These are phyloP conservation scores for Pogonomyrmex californicus DNA, from an alignment of 1,140 invertebrate species.

Conservation along the genomic window DNA sequence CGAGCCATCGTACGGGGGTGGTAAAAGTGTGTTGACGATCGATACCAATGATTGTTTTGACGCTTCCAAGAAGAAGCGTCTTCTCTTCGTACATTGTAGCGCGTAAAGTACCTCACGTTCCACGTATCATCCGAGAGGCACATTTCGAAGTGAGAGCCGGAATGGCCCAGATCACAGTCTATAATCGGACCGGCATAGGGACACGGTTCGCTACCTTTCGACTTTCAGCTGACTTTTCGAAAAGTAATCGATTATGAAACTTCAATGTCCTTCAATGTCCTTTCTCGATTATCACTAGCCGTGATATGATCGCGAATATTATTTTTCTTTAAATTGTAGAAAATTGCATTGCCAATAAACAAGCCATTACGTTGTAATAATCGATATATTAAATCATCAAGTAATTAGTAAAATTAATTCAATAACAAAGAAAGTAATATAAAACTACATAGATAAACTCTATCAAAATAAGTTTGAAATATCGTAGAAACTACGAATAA, in stretches of 20 bases:
- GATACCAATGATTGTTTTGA: conserved; percentile 42
- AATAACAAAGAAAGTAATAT: too few species aligned
- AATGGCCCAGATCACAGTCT: conserved; percentile 82
- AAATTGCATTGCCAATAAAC: neutral
- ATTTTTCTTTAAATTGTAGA: neutral
- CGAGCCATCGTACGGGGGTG: conserved; percentile 33
- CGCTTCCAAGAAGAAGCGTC: conserved; percentile 61
- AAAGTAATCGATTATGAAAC: neutral
- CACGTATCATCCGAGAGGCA: neutral
- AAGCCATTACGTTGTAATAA: too few species aligned
- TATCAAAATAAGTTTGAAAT: neutral
- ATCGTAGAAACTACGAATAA: neutral
- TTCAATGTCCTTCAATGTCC: neutral
- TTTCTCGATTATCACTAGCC: neutral
- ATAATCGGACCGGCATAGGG: conserved; percentile 79
- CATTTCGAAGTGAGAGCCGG: conserved; percentile 34
- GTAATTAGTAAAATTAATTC: too few species aligned
- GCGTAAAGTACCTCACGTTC: conserved; percentile 55
- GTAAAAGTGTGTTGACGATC: conserved; percentile 50
- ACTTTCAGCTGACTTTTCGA: conserved; percentile 64
- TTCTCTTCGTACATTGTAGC: conserved; percentile 63
- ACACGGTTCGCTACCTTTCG: conserved; percentile 76
- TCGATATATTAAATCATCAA: neutral
- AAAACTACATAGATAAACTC: neutral
- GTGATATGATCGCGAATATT: neutral